A percentile compares a stretch with the other conserved stretches of the same genome.
Conservation (phyloP, 2,113 vertebrate genomes). For the Microcebus griseorufus region DNA sequence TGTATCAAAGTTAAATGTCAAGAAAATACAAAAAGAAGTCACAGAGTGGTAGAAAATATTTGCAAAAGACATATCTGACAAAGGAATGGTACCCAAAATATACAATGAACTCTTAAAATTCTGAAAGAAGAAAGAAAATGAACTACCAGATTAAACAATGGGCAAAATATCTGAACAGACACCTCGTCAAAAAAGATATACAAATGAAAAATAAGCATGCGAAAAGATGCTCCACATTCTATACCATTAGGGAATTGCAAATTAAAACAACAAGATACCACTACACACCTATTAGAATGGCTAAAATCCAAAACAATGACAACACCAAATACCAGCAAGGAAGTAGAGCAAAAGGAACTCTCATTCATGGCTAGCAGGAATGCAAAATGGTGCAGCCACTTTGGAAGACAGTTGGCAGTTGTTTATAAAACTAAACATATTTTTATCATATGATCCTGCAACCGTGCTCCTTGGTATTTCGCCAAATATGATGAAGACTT, state of each 20-base stretch:
- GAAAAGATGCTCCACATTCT: not conserved
- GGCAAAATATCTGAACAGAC: not conserved
- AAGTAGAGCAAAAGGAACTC: not conserved
- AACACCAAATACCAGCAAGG: not conserved
- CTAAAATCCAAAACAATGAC: not conserved
- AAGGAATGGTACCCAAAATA: constrained; percentile 3
- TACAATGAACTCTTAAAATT: not conserved
- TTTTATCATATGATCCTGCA: not conserved
- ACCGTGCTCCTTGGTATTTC: not conserved
- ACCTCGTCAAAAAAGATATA: not conserved
- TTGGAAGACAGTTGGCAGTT: not conserved
- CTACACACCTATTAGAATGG: not conserved
- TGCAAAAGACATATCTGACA: not conserved
- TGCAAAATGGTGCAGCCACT: not conserved
- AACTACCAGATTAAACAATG: not conserved
- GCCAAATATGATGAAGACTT: not conserved
- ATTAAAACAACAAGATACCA: not conserved
- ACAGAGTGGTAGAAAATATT: not conserved
- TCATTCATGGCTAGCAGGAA: not conserved
- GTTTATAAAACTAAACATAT: not conserved
- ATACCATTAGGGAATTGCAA: not conserved
- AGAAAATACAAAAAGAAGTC: not conserved
- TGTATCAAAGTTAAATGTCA: not conserved
- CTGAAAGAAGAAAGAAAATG: not conserved
- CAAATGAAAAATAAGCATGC: not conserved